Evolutionary conservation across 2,888 invertebrate species (phyloP), one percentile per base, ranked within the genome.

Genomic region (Eulithis prunata): DNA sequence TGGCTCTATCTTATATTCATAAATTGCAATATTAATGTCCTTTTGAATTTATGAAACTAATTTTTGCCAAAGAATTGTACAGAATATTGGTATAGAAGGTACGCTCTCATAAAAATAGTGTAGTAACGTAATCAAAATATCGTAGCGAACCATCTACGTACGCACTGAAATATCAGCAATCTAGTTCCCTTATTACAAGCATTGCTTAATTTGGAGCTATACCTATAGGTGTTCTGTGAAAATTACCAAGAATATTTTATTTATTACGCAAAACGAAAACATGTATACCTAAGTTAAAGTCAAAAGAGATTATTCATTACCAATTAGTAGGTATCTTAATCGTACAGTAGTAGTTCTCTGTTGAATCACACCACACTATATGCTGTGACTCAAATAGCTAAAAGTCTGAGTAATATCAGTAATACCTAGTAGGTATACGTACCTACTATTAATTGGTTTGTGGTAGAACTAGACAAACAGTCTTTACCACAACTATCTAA

Each of bases 1-100:
- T 55, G 61, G 51, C 52, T 66, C 64, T 71, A 69, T 71, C 66
- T 65, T 65, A 70, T 62, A 57, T 59, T 67, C 71, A 71, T 71
- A 71, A 73, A 73, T 66, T 68, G 64, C 43, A 65, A 57, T 57
- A 59, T 63, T 69, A 63, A 66, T 71, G 66, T 62, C 64, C 52
- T 64, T 57, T 58, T 47, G 49, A 59, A 64, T 54, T 62, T 59
- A 56, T 51, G 13, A 62, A 69, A 60, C 54, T 41, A 28, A 58
- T 57, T 52, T 55, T 10, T 11, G 54, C 0, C 63, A 67, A 64
- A 61, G 61, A 64, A 14, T 53, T 21, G 6, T 32, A n/a, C n/a
- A n/a, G n/a, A 3, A 57, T 41, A 1, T 0, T 21, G 14, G 51
- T 41, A n/a, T 0, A 59, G 51, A 60, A 14, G 41, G 36, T 51